Evolutionary conservation across 2,113 vertebrate species (phyloP).

Genomic region (Alectura lathami): DNA sequence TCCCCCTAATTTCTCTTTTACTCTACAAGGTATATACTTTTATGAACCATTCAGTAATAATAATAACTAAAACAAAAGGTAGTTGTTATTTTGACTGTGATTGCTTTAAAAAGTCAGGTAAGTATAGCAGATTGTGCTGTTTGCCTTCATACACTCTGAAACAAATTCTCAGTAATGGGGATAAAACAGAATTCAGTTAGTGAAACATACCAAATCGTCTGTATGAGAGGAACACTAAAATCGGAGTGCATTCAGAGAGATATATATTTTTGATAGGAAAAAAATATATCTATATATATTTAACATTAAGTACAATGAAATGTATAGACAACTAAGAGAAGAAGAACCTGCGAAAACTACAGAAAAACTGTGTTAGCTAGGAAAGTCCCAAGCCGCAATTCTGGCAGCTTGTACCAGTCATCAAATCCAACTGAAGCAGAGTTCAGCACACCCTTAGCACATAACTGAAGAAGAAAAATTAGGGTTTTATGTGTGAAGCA

Average conservation of each 20-base stretch:
- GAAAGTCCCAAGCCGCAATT: not conserved
- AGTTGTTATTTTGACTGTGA: not conserved
- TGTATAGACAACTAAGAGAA: not conserved
- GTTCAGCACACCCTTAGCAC: not conserved
- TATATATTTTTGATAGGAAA: not conserved
- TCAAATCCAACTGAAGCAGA: not conserved
- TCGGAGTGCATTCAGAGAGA: not conserved
- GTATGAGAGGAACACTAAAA: not conserved
- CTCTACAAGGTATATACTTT: not conserved
- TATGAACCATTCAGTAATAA: not conserved
- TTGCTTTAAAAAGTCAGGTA: not conserved
- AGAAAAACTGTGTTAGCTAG: not conserved
- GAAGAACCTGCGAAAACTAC: not conserved
- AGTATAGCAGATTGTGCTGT: not conserved
- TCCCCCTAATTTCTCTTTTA: not conserved
- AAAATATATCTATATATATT: not conserved
- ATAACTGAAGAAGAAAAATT: not conserved
- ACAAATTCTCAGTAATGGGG: not conserved
- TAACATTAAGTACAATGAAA: not conserved
- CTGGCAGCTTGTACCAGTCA: not conserved
- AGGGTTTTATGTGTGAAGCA: not conserved
- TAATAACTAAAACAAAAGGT: slow-evolving; percentile 1
- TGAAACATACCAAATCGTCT: not conserved
- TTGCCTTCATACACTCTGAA: not conserved
- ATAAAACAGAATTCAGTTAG: not conserved